Evolutionary conservation across 2,797 vertebrate species (phyloP).

Genomic region (Cirrhinus mrigala): DNA sequence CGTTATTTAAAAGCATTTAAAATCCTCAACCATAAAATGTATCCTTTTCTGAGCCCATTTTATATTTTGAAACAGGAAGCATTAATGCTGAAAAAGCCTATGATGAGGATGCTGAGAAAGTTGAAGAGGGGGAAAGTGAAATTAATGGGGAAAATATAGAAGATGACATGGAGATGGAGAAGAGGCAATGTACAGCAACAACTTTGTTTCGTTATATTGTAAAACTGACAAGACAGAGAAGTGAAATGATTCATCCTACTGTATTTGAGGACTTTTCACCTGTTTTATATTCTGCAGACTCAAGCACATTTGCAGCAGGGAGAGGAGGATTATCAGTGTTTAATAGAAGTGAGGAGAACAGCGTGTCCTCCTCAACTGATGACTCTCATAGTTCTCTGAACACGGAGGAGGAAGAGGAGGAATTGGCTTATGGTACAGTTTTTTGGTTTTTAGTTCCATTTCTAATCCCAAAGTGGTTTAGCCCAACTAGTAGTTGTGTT

Average conservation of each 20-base stretch:
- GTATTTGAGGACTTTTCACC: not conserved
- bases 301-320: constrained; percentile 66
- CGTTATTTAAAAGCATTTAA: not conserved
- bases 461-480: not conserved
- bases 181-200: constrained; percentile 59
- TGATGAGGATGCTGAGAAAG: constrained; percentile 67
- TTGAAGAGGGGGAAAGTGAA: constrained; percentile 62
- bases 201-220: not conserved
- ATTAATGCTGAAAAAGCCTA: constrained; percentile 81
- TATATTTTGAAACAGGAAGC: constrained; percentile 81
- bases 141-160: constrained; percentile 72
- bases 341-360: constrained; percentile 76
- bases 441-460: not conserved
- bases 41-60: constrained; percentile 17
- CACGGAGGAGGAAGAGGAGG: constrained; percentile 77
- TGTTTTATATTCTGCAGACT: constrained; percentile 34
- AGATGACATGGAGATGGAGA: constrained; percentile 65
- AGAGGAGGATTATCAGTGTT: constrained; percentile 70
- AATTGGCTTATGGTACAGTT: constrained; percentile 68
- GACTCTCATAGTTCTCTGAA: constrained; percentile 80
- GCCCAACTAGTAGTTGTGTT: not conserved
- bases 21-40: not conserved
- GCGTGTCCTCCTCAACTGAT: constrained; percentile 75
- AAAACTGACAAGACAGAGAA: not conserved
- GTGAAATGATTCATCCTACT: not conserved